A percentile compares a stretch with the other conserved stretches of the same genome.
These are phyloP conservation scores for Cetoscarus ocellatus DNA, from an alignment of 2,797 vertebrate genomes.

Conservation along the genomic window DNA sequence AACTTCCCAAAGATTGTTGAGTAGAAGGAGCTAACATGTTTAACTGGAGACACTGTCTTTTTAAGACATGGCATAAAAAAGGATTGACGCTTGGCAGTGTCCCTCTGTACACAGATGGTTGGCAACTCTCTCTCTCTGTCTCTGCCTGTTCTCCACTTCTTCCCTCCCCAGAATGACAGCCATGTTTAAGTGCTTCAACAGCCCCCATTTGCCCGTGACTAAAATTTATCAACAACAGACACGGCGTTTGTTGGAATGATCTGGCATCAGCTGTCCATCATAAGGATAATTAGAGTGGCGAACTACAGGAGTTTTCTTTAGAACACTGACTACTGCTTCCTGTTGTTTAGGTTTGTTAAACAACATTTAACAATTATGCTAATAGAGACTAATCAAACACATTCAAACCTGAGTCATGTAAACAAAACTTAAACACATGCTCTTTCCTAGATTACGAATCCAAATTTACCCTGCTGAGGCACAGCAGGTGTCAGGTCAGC, in stretches of 20 bases:
- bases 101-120: constrained; percentile 70
- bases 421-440: constrained; percentile 46
- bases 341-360: constrained; percentile 12
- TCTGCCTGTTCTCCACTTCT: not conserved
- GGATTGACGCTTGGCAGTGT: constrained; percentile 60
- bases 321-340: constrained; percentile 3
- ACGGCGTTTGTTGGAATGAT: constrained; percentile 13
- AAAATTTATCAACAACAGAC: constrained; percentile 56
- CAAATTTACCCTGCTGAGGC: constrained; percentile 40
- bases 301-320: constrained; percentile 29
- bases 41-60: constrained; percentile 64
- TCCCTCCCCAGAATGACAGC: constrained; percentile 47
- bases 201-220: constrained; percentile 53
- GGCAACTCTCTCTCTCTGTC: constrained; percentile 37
- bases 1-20: constrained; percentile 25
- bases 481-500: constrained; percentile 7
- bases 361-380: not conserved
- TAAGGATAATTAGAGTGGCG: not conserved
- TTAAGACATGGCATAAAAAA: constrained; percentile 42
- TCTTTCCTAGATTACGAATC: constrained; percentile 36
- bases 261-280: constrained; percentile 46
- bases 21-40: constrained; percentile 44
- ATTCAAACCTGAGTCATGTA: constrained; percentile 16
- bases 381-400: not conserved
- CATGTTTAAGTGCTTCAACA: constrained; percentile 61